Evolutionary conservation across 92 coral and sea anemone species (phyloP).

Genomic region (Porites rus): DNA sequence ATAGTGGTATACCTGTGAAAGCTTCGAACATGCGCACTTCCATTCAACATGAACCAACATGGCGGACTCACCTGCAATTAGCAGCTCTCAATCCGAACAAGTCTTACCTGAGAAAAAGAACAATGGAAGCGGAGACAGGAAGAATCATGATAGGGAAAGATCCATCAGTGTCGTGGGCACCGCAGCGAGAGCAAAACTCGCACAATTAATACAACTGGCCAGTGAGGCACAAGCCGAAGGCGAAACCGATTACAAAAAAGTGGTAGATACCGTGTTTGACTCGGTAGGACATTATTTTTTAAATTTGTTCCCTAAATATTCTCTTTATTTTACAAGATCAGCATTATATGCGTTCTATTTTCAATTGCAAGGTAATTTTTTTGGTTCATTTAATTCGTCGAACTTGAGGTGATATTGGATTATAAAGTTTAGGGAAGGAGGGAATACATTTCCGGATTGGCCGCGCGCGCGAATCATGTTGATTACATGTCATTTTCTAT

Average conservation of each 20-base stretch:
- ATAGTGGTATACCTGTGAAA: not conserved
- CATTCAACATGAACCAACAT: slow-evolving; percentile 39
- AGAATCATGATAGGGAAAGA: slow-evolving; percentile 67
- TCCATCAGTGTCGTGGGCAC: slow-evolving; percentile 80
- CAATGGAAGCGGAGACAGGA: slow-evolving; percentile 68
- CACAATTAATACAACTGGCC: slow-evolving; percentile 85
- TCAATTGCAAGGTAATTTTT: not conserved
- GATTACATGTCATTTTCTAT: slow-evolving; percentile 18
- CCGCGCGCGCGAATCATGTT: slow-evolving; percentile 18
- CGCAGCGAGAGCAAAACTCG: slow-evolving; percentile 90
- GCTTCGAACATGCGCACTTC: slow-evolving; percentile 32
- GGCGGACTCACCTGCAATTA: slow-evolving; percentile 60
- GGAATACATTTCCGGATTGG: not conserved
- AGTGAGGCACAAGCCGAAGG: slow-evolving; percentile 81
- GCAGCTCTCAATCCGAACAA: slow-evolving; percentile 32
- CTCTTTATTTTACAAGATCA: not conserved
- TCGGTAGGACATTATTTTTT: slow-evolving; percentile 75
- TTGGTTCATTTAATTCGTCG: not conserved
- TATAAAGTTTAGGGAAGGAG: not conserved
- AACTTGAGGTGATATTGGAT: slow-evolving; percentile 6
- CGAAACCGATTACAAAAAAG: slow-evolving; percentile 87
- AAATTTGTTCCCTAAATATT: not conserved
- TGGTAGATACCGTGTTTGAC: slow-evolving; percentile 91
- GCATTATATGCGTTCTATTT: not conserved
- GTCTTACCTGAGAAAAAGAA: slow-evolving; percentile 35